A percentile compares a stretch with the other conserved stretches of the same genome.
These are phyloP conservation scores for Chanos chanos DNA, from an alignment of 2,797 vertebrate genomes.

Conservation along the genomic window DNA sequence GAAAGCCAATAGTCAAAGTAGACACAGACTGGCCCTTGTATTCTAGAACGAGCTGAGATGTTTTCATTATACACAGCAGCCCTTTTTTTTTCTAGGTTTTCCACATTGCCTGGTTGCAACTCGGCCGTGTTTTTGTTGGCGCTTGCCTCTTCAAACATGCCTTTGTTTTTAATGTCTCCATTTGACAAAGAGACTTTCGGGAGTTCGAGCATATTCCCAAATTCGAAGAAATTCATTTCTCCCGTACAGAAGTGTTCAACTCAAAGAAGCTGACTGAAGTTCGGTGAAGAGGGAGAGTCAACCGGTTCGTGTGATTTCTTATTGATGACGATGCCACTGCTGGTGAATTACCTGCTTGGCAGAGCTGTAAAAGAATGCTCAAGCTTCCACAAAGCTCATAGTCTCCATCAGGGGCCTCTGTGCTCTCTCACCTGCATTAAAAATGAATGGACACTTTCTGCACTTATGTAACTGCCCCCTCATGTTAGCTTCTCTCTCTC, in stretches of 20 bases:
- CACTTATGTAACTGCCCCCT: conserved; percentile 62
- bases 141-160: conserved; percentile 48
- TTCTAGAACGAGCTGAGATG: conserved; percentile 24
- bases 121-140: conserved; percentile 43
- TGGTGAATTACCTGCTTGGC: conserved; percentile 77
- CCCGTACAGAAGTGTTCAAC: conserved; percentile 44
- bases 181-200: conserved; percentile 43
- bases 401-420: conserved; percentile 62
- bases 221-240: conserved; percentile 32
- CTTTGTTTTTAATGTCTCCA: conserved; percentile 36
- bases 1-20: conserved; percentile 41
- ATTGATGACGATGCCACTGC: conserved; percentile 70
- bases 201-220: conserved; percentile 42
- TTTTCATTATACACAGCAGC: conserved; percentile 45
- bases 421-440: conserved; percentile 68
- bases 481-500: conserved; percentile 32
- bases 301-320: conserved; percentile 71
- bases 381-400: conserved; percentile 62
- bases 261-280: conserved; percentile 62
- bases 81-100: conserved; percentile 8
- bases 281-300: conserved; percentile 69
- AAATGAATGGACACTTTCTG: conserved; percentile 68
- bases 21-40: conserved; percentile 34
- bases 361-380: conserved; percentile 69
- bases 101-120: conserved; percentile 28